Conservation (phyloP, 2,797 vertebrate species). For the Coranthus polyacanthus region DNA sequence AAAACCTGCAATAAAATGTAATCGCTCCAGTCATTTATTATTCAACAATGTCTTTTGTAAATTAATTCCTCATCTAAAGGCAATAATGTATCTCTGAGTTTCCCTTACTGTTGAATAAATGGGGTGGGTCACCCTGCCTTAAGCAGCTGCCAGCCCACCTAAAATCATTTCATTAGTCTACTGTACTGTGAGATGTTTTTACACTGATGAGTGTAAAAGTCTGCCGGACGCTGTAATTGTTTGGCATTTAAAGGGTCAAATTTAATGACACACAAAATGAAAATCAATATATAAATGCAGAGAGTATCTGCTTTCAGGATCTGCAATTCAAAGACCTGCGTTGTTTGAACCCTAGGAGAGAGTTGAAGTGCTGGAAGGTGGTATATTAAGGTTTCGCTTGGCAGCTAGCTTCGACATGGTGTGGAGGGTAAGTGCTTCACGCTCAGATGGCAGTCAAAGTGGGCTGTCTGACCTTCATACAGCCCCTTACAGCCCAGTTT, state of each 20-base stretch:
- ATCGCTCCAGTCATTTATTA: constrained; percentile 63
- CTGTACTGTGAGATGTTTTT: constrained; percentile 27
- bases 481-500: constrained; percentile 65
- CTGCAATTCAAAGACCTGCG: constrained; percentile 37
- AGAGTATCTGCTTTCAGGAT: constrained; percentile 37
- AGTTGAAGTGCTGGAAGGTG: constrained; percentile 32
- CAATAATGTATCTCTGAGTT: constrained; percentile 60
- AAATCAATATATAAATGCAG: constrained; percentile 61
- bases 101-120: constrained; percentile 60
- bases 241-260: constrained; percentile 62
- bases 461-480: constrained; percentile 69
- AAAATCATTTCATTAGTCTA: constrained; percentile 68
- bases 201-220: constrained; percentile 62
- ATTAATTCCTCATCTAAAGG: constrained; percentile 72
- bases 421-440: constrained; percentile 66
- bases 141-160: constrained; percentile 66
- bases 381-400: constrained; percentile 53
- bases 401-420: constrained; percentile 66
- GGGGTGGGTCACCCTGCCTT: constrained; percentile 69
- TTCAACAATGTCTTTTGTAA: constrained; percentile 67
- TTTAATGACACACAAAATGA: constrained; percentile 63
- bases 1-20: constrained; percentile 33
- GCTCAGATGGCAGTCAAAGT: constrained; percentile 74
- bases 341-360: constrained; percentile 26
- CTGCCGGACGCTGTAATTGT: constrained; percentile 58